These are phyloP conservation scores for Habroteleia sp. DNA, from an alignment of 2,888 invertebrate genomes.

Conservation along the genomic window DNA sequence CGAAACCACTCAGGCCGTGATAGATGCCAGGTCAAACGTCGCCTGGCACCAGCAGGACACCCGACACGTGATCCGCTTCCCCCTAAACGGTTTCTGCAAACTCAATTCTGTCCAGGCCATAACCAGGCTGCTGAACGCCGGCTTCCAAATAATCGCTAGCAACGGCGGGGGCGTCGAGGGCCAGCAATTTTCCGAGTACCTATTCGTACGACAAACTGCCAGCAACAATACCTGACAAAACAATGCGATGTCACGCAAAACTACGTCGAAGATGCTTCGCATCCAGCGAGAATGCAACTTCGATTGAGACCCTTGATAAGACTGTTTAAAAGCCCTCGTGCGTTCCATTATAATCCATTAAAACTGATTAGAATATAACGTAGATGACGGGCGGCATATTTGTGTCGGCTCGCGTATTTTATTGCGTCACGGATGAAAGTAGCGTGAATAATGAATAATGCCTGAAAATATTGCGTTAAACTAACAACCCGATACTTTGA, in stretches of 20 bases:
- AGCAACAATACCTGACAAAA: slow-evolving; percentile 73
- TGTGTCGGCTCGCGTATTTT: too few species aligned
- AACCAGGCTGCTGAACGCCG: slow-evolving; percentile 89
- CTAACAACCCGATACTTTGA: too few species aligned
- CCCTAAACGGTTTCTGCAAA: slow-evolving; percentile 93
- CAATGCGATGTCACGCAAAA: slow-evolving; percentile 65
- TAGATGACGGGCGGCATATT: too few species aligned
- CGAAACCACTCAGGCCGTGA: slow-evolving; percentile 89
- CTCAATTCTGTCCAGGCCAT: slow-evolving; percentile 94
- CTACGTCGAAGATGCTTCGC: slow-evolving; percentile 60
- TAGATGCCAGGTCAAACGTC: slow-evolving; percentile 89
- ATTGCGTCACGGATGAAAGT: too few species aligned
- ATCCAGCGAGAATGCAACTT: slow-evolving; percentile 64
- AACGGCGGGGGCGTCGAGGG: slow-evolving; percentile 94
- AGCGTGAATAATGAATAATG: too few species aligned
- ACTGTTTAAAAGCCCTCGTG: slow-evolving; percentile 35
- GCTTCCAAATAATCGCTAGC: slow-evolving; percentile 90
- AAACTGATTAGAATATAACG: background rate
- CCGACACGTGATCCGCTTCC: slow-evolving; percentile 91
- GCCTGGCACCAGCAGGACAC: slow-evolving; percentile 92
- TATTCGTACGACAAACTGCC: slow-evolving; percentile 85
- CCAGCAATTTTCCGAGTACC: slow-evolving; percentile 94
- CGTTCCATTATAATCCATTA: background rate
- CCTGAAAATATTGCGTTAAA: too few species aligned
- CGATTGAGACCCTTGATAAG: slow-evolving; percentile 66